Percentiles rank a stretch among this genome's conserved stretches.
phyloP scores from a whole-genome alignment of 2,113 vertebrate species.

The Pteruthius melanotis region DNA sequence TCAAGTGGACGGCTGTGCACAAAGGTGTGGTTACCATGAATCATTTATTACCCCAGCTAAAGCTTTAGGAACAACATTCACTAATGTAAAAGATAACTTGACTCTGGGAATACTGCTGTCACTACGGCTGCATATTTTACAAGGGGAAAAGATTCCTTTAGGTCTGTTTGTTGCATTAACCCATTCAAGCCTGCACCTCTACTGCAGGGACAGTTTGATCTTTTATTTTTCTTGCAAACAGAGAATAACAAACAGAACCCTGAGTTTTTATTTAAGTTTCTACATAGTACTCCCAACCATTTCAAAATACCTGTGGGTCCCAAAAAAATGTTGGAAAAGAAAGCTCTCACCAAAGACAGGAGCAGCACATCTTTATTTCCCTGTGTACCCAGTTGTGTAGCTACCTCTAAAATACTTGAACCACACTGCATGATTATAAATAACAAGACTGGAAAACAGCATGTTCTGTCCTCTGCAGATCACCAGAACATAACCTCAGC shows the following conservation, averaged over 20 bases:
- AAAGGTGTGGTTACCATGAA: constrained; percentile 68
- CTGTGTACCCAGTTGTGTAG: background rate
- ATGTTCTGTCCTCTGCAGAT: constrained; percentile 2
- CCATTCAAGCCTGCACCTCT: constrained; percentile 7
- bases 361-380: constrained; percentile 1
- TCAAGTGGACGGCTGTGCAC: constrained; percentile 61
- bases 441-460: background rate
- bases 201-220: constrained; percentile 41
- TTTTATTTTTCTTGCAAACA: constrained; percentile 36
- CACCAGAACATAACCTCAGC: background rate
- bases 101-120: constrained; percentile 57
- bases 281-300: background rate
- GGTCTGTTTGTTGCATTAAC: constrained; percentile 26
- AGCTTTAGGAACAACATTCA: constrained; percentile 58
- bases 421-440: background rate
- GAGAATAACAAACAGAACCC: background rate
- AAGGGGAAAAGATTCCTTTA: constrained; percentile 49
- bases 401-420: background rate
- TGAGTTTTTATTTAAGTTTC: constrained; percentile 2
- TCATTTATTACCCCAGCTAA: constrained; percentile 65
- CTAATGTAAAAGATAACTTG: constrained; percentile 66
- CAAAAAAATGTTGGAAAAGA: background rate
- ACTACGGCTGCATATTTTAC: constrained; percentile 37
- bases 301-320: background rate
- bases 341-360: background rate